These are phyloP conservation scores for Dissostichus mawsoni DNA, from an alignment of 2,113 vertebrate species.

Conservation along the genomic window DNA sequence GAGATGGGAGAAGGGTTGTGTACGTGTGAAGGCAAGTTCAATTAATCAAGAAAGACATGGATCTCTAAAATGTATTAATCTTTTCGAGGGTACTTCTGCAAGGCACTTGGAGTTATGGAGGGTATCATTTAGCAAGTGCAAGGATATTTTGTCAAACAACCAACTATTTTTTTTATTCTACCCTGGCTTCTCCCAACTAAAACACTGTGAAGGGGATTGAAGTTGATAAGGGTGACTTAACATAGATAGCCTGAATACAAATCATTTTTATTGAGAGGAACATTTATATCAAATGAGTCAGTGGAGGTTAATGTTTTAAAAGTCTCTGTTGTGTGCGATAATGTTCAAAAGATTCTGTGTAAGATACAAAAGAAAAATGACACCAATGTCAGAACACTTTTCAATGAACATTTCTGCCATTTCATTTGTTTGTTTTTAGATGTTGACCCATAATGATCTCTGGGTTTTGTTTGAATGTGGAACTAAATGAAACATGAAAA, in stretches of 20 bases:
- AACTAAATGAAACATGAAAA: constrained; percentile 16
- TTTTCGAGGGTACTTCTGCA: neutral
- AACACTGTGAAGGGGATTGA: neutral
- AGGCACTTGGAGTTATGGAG: constrained; percentile 11
- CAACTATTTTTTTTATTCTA: neutral
- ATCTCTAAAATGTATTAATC: neutral
- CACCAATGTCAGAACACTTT: neutral
- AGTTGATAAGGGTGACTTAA: neutral
- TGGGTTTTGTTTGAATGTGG: neutral
- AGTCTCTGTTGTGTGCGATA: neutral
- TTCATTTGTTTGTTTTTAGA: constrained; percentile 1
- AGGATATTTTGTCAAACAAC: constrained; percentile 18
- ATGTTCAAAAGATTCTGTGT: neutral
- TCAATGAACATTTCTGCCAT: neutral
- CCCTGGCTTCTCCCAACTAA: neutral
- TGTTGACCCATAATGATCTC: neutral
- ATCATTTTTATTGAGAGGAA: neutral
- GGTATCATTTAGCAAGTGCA: neutral
- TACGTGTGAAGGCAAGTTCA: neutral
- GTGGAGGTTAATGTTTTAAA: neutral
- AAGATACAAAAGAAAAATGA: neutral
- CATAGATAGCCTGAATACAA: neutral
- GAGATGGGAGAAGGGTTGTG: neutral
- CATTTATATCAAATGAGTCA: neutral
- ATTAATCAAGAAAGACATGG: neutral